Conservation (phyloP, 2,888 invertebrate genomes). For the Stenodera caucasica region DNA sequence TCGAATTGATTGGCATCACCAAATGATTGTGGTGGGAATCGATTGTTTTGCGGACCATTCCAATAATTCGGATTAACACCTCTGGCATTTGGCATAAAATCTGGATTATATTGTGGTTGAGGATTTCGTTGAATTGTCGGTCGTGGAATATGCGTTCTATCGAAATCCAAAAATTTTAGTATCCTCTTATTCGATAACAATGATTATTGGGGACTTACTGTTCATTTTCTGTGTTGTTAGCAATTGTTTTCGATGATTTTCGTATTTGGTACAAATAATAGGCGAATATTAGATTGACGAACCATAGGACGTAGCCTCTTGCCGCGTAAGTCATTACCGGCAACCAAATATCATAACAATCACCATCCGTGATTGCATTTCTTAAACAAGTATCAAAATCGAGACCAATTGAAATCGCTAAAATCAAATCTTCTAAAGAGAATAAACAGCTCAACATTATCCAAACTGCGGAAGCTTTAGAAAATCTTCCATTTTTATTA, state of each 20-base stretch:
- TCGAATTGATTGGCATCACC: neutral
- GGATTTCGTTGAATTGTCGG: neutral
- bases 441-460: constrained; percentile 26
- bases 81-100: neutral
- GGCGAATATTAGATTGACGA: constrained; percentile 50
- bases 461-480: constrained; percentile 23
- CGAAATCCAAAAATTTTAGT: neutral
- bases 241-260: neutral
- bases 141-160: neutral
- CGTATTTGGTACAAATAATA: constrained; percentile 13
- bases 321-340: constrained; percentile 49
- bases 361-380: no score
- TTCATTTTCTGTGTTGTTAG: constrained; percentile 3
- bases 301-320: constrained; percentile 55
- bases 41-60: neutral
- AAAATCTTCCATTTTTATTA: no score
- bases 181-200: neutral
- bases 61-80: neutral
- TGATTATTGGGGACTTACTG: no score
- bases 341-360: constrained; percentile 1
- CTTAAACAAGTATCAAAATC: constrained; percentile 24
- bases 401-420: constrained; percentile 27
- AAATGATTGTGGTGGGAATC: neutral
- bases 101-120: neutral
- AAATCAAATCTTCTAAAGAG: constrained; percentile 34